These are phyloP conservation scores for Epinephelus fuscoguttatus DNA, from an alignment of 2,113 vertebrate genomes.

Conservation along the genomic window DNA sequence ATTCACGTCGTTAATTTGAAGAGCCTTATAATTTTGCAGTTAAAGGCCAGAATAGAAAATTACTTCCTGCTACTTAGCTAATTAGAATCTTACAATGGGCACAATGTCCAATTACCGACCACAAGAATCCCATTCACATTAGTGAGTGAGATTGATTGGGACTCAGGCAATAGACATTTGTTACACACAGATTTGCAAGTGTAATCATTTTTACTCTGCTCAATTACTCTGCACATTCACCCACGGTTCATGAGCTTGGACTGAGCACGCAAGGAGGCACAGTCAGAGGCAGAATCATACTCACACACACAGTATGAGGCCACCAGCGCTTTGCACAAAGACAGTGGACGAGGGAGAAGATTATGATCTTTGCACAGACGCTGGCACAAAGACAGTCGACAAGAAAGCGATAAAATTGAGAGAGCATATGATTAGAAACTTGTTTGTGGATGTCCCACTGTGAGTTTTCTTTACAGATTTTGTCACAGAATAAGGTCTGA, in stretches of 20 bases:
- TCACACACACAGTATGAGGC: conserved; percentile 19
- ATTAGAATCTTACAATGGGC: conserved; percentile 38
- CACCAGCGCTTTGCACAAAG: conserved; percentile 45
- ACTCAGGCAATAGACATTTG: conserved; percentile 27
- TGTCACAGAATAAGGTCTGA: conserved; percentile 9
- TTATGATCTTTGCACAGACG: conserved; percentile 32
- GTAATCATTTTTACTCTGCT: conserved; percentile 60
- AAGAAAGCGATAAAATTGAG: conserved; percentile 1
- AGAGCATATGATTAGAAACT: conserved; percentile 4
- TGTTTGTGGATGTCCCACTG: conserved; percentile 37
- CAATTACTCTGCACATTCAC: conserved; percentile 56
- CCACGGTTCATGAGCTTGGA: conserved; percentile 21
- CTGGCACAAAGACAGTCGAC: conserved; percentile 36
- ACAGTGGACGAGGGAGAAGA: conserved; percentile 31
- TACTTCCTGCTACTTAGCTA: conserved; percentile 35
- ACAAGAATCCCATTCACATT: conserved; percentile 42
- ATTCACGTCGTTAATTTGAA: neutral
- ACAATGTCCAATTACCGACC: conserved; percentile 25
- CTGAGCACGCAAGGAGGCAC: conserved; percentile 59
- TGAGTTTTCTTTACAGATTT: conserved; percentile 39
- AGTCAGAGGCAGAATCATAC: conserved; percentile 11
- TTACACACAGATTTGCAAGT: conserved; percentile 57
- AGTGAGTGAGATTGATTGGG: conserved; percentile 57
- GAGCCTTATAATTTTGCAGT: neutral
- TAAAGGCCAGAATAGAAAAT: neutral